Conservation (phyloP, 2,888 invertebrate species). For the Quadriops clusia region DNA sequence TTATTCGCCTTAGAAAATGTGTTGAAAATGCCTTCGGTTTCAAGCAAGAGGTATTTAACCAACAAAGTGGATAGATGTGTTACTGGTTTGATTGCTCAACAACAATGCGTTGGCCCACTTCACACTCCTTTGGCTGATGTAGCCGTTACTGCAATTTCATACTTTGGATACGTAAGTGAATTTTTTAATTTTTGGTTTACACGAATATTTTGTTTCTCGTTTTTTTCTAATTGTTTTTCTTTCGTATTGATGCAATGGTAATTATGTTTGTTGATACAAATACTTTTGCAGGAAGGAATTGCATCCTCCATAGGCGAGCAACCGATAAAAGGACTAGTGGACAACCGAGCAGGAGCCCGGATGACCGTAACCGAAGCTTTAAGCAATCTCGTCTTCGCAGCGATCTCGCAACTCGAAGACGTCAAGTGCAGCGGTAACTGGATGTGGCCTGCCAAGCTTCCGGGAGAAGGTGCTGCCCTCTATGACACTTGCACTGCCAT, state of each 20-base stretch:
- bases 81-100: conserved; percentile 89
- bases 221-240: background rate
- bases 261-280: conserved; percentile 1
- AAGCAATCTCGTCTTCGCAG: conserved; percentile 76
- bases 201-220: conserved; percentile 1
- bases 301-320: conserved; percentile 96
- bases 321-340: conserved; percentile 83
- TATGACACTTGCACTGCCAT: conserved; percentile 81
- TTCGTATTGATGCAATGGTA: background rate
- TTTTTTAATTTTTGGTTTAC: conserved; percentile 1
- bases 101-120: conserved; percentile 95
- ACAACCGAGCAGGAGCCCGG: conserved; percentile 77
- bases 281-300: conserved; percentile 52
- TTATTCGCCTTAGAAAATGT: conserved; percentile 64
- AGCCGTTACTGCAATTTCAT: conserved; percentile 78
- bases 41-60: conserved; percentile 89
- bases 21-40: conserved; percentile 78
- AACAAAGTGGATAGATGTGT: conserved; percentile 95
- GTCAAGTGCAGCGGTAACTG: conserved; percentile 99
- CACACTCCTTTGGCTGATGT: conserved; percentile 94
- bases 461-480: conserved; percentile 82
- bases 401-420: conserved; percentile 58
- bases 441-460: conserved; percentile 99
- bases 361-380: conserved; percentile 92
- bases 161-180: conserved; percentile 53